Conservation (phyloP, 2,888 invertebrate genomes). For the Nasonia oneida region DNA sequence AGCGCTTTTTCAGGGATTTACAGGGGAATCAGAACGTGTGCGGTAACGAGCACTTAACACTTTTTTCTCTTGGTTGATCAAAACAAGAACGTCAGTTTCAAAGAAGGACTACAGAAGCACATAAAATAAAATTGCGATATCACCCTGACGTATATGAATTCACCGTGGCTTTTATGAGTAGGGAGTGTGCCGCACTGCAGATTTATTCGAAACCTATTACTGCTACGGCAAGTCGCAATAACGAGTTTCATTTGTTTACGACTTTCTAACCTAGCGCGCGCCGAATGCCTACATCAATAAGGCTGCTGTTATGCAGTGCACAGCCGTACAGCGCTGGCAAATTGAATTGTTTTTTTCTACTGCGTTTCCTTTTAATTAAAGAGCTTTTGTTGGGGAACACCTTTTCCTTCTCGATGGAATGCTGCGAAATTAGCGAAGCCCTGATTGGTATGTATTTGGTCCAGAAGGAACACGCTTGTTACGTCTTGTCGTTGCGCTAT, state of each 20-base stretch:
- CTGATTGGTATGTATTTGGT: not conserved
- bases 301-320: not conserved
- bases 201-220: not conserved
- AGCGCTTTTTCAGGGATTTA: not conserved
- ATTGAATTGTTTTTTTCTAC: not conserved
- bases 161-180: not conserved
- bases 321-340: not conserved
- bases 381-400: not conserved
- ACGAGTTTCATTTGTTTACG: not conserved
- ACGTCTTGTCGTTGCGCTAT: too few species aligned
- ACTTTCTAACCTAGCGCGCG: not conserved
- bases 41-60: not conserved
- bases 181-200: not conserved
- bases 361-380: not conserved
- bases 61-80: too few species aligned
- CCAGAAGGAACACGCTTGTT: not conserved
- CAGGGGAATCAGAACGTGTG: not conserved
- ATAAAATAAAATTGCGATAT: not conserved
- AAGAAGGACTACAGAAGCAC: not conserved
- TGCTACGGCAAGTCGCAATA: not conserved
- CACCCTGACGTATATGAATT: not conserved
- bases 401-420: not conserved
- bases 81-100: too few species aligned
- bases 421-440: not conserved
- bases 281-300: not conserved